Base-by-base conservation (phyloP, 1,140 invertebrate species). In the Drosophila micromelanica region DNA sequence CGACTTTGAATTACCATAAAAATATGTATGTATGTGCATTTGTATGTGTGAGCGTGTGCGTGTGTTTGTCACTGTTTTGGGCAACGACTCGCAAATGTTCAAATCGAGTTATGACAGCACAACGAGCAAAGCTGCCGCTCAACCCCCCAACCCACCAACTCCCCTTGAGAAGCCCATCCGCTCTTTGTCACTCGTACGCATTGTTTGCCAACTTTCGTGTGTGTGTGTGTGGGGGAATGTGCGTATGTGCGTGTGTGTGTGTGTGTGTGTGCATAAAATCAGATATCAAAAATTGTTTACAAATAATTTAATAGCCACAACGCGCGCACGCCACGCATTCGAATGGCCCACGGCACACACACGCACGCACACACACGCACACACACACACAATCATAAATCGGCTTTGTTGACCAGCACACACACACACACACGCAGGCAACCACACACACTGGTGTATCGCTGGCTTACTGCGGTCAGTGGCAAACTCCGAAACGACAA, bases 241-340 rank as follows among this genome's bases (percentile, higher is more conserved):
- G 55, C 46, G 56, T 45, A 38, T 40, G 45, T 17, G 17, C 2
- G 17, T 59, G 56, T 54, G 30, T 72, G 38, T 32, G 37, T 40
- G 45, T 38, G 55, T 68, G 73, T 77, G 73, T 77, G 77, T 74
- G 81, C 82, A 82, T 89, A 89, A 89, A 87, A 87, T 87, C 84
- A 87, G 84, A 87, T 87, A 87, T 87, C 84, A 87, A 87, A 87
- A 87, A 87, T 87, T 84, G 79, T 87, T 89, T 87, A 87, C 84
- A 89, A 87, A 87, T 89, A 87, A 87, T 87, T 87, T 89, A 87
- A 87, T 87, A 84, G 84, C 72, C 82, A 30, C 67, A 76, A 75
- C 75, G 68, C 78, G 87, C 82, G 82, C 82, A 87, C 67, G 74
- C 76, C 78, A 76, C 71, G 71, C 78, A 78, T 69, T 78, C 71